phyloP scores from a whole-genome alignment of 2,888 invertebrate species.

The Dicyrtoma fusca region DNA sequence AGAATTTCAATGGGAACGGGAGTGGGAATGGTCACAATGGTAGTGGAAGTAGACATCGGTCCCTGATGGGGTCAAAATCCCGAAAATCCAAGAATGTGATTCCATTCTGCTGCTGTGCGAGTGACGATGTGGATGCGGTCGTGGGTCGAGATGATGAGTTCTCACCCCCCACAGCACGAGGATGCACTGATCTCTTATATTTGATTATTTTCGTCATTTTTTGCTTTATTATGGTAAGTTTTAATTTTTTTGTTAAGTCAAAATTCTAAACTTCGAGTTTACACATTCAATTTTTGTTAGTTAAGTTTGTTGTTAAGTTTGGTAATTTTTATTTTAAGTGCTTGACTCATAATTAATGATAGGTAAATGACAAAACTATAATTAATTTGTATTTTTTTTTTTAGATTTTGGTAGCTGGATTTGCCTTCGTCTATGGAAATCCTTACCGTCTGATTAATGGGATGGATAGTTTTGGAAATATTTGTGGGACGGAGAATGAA shows the following conservation, averaged over 20 bases:
- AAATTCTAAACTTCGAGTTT: no score
- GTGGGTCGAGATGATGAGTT: slow-evolving; percentile 12
- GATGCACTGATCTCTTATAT: slow-evolving; percentile 84
- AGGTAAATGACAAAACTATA: not conserved
- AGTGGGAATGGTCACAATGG: no score
- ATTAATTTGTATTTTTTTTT: slow-evolving; percentile 54
- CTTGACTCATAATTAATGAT: not conserved
- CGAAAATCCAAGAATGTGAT: not conserved
- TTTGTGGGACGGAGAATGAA: slow-evolving; percentile 85
- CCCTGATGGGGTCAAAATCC: not conserved
- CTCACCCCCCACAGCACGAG: slow-evolving; percentile 60
- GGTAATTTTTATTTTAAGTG: not conserved
- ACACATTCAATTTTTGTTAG: not conserved
- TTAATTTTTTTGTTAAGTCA: no score
- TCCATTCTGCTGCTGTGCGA: slow-evolving; percentile 19
- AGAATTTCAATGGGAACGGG: no score
- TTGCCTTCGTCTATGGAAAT: slow-evolving; percentile 86
- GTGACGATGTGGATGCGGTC: slow-evolving; percentile 9
- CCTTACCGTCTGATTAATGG: slow-evolving; percentile 85
- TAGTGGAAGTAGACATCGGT: no score
- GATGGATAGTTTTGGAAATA: slow-evolving; percentile 92
- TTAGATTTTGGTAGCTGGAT: slow-evolving; percentile 80
- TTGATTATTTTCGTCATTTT: slow-evolving; percentile 76
- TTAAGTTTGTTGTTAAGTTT: not conserved
- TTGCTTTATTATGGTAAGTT: slow-evolving; percentile 80